Conservation (phyloP, 1,140 invertebrate genomes). For the Drosophila kanapiae region DNA sequence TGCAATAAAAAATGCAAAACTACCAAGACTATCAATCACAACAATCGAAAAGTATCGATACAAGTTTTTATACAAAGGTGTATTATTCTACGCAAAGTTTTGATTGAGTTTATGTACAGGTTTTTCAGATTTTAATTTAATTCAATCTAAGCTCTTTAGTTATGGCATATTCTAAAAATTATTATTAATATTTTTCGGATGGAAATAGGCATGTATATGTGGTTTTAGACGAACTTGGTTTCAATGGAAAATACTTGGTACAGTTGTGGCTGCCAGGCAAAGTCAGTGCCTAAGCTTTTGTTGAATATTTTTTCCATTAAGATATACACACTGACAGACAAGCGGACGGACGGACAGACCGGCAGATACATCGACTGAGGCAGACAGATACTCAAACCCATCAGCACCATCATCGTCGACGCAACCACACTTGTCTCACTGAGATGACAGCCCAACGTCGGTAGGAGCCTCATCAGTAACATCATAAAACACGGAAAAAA, state of each 20-base stretch:
- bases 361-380: slow-evolving; percentile 18
- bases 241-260: slow-evolving; percentile 45
- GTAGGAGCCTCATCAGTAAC: slow-evolving; percentile 29
- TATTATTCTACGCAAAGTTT: too few relatives aligned
- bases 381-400: slow-evolving; percentile 34
- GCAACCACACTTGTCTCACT: slow-evolving; percentile 60
- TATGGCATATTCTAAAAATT: background rate
- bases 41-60: too few relatives aligned
- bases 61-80: too few relatives aligned
- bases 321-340: slow-evolving; percentile 29
- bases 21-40: too few relatives aligned
- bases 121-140: background rate
- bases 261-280: slow-evolving; percentile 59
- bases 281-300: slow-evolving; percentile 66
- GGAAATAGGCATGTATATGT: too few relatives aligned
- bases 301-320: slow-evolving; percentile 72
- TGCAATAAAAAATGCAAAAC: too few relatives aligned
- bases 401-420: slow-evolving; percentile 19
- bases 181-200: too few relatives aligned
- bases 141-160: background rate
- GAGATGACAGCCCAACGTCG: slow-evolving; percentile 55
- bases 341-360: background rate
- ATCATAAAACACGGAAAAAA: slow-evolving; percentile 2
- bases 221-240: background rate
- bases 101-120: too few relatives aligned